phyloP scores from a whole-genome alignment of 2,888 invertebrate species.

The Itoplectis maculator region DNA sequence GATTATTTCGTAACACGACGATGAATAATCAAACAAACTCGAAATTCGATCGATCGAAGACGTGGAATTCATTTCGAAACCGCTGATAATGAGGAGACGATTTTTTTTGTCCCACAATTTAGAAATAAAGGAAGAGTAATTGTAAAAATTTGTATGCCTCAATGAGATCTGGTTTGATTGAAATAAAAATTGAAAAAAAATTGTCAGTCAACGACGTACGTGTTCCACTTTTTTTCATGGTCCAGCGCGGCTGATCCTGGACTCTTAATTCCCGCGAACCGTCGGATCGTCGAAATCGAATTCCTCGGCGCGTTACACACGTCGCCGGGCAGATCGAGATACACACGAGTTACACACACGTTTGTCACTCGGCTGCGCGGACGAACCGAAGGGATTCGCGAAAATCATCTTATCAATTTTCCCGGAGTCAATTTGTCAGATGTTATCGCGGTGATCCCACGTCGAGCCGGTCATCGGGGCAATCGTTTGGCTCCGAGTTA shows the following conservation, averaged over 20 bases:
- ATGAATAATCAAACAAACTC: not conserved
- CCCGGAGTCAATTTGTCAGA: slow-evolving; percentile 70
- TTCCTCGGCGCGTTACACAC: slow-evolving; percentile 76
- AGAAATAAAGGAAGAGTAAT: no score
- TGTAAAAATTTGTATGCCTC: no score
- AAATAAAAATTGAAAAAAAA: no score
- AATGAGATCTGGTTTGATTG: no score
- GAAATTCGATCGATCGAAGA: no score
- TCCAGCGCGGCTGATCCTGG: not conserved
- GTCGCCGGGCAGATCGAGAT: slow-evolving; percentile 75
- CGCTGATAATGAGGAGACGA: no score
- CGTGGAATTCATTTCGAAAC: no score
- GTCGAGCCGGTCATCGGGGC: not conserved
- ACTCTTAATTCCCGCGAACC: not conserved
- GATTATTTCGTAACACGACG: slow-evolving; percentile 21
- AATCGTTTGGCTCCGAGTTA: not conserved
- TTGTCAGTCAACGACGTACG: no score
- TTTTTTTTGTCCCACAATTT: no score
- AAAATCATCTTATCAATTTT: slow-evolving; percentile 78
- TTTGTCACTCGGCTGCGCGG: slow-evolving; percentile 51
- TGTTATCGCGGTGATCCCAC: slow-evolving; percentile 19
- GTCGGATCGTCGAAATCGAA: slow-evolving; percentile 73
- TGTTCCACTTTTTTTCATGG: not conserved
- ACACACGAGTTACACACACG: slow-evolving; percentile 71
- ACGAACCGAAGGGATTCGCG: slow-evolving; percentile 69